Conservation (phyloP, 2,888 invertebrate species). For the Hyposoter dolosus region DNA sequence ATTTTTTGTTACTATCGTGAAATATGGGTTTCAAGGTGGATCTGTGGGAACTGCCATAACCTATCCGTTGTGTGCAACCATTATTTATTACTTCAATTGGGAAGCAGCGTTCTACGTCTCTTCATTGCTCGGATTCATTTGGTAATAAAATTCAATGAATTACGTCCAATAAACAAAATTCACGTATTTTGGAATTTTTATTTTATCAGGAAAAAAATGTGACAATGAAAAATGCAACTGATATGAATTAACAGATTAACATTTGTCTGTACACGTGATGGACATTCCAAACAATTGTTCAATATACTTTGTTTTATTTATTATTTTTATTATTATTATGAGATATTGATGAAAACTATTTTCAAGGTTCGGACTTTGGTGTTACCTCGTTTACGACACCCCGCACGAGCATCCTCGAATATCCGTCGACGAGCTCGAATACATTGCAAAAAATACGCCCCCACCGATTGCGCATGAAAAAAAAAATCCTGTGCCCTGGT, state of each 20-base stretch:
- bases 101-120: conserved; percentile 89
- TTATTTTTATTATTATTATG: neutral
- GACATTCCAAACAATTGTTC: too few relatives aligned
- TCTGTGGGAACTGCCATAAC: conserved; percentile 88
- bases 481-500: conserved; percentile 87
- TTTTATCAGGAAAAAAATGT: neutral
- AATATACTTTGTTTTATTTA: neutral
- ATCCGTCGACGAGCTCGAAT: conserved; percentile 86
- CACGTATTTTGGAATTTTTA: neutral
- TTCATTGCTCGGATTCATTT: conserved; percentile 86
- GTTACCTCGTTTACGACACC: conserved; percentile 87
- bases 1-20: neutral
- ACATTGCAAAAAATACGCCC: conserved; percentile 87
- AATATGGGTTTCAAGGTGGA: conserved; percentile 83
- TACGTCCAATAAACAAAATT: neutral
- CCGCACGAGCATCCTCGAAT: conserved; percentile 90
- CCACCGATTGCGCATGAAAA: conserved; percentile 74
- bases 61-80: conserved; percentile 89
- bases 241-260: neutral
- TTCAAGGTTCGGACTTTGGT: conserved; percentile 86
- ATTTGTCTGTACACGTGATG: neutral
- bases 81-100: conserved; percentile 89
- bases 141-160: conserved; percentile 84
- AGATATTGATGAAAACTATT: neutral
- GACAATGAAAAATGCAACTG: neutral